These are phyloP conservation scores for Chloroceryle aenea DNA, from an alignment of 2,113 vertebrate species.

Conservation along the genomic window DNA sequence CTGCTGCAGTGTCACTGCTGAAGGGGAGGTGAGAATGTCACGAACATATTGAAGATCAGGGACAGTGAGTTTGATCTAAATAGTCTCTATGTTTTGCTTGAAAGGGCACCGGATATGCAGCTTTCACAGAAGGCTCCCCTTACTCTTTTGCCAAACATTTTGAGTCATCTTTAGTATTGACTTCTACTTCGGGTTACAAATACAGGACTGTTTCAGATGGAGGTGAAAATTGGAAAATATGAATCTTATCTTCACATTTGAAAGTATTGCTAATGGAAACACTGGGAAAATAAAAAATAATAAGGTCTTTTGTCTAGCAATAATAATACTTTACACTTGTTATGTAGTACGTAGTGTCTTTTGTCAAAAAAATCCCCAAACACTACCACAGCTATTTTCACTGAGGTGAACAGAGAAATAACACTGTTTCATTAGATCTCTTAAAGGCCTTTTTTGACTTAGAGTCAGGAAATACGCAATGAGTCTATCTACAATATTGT, in stretches of 20 bases:
- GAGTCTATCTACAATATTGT: background rate
- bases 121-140: background rate
- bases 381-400: background rate
- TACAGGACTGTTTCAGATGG: background rate
- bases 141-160: background rate
- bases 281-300: accelerated
- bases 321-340: background rate
- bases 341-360: background rate
- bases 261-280: background rate
- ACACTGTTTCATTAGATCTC: background rate
- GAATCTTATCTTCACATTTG: background rate
- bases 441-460: background rate
- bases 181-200: background rate
- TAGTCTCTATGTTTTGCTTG: background rate
- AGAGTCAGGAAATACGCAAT: background rate
- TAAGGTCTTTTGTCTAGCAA: background rate
- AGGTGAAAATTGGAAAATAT: background rate
- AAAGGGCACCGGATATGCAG: background rate
- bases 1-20: conserved; percentile 38
- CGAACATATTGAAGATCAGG: conserved; percentile 18
- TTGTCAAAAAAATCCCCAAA: background rate
- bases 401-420: background rate
- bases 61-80: background rate
- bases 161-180: background rate
- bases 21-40: conserved; percentile 66